Evolutionary conservation across 2,113 vertebrate species (phyloP), one percentile per base, ranked within the genome.

Genomic region (Phoxinus phoxinus): DNA sequence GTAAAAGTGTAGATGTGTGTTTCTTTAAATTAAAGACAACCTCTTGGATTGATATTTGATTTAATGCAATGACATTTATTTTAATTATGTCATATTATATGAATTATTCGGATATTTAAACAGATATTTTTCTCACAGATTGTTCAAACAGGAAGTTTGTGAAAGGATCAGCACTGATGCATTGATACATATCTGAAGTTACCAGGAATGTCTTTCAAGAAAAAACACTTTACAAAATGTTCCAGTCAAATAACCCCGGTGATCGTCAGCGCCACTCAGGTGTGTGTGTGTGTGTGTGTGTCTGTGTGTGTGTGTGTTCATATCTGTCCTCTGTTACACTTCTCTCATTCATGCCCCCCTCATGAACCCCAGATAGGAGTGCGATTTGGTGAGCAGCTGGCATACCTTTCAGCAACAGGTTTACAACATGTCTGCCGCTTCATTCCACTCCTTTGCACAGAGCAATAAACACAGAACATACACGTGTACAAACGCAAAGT

Each of bases 361-460:
- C 1, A 5, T 88, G 87, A 93, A 86, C 90, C 75, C 32, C 59
- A 48, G 69, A 77, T 88, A 73, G 46, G 48, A 56, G 72, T 58
- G 69, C 12, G 83, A 74, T 81, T 85, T 74, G 86, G 90, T 80
- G 83, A 48, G 71, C 90, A 90, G 87, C 86, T 90, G 87, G 79
- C 89, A 83, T 81, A 67, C 83, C 86, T 89, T 77, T 89, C 86
- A 85, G 81, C 83, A 44, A 67, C 51, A 25, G 17, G 12, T 87
- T 87, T 83, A 72, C 74, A 72, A 83, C 59, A n/a, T 59, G 46
- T 79, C 76, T 83, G 88, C 83, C 86, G 67, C 59, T 58, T 30
- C n/a, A 27, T 44, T 81, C 37, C 37, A 61, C 15, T 25, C 17
- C 19, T 48, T 51, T 48, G 3, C 56, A 80, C 32, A 17, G 17